phyloP scores from a whole-genome alignment of 2,113 vertebrate genomes.

The Orthonyx spaldingii region DNA sequence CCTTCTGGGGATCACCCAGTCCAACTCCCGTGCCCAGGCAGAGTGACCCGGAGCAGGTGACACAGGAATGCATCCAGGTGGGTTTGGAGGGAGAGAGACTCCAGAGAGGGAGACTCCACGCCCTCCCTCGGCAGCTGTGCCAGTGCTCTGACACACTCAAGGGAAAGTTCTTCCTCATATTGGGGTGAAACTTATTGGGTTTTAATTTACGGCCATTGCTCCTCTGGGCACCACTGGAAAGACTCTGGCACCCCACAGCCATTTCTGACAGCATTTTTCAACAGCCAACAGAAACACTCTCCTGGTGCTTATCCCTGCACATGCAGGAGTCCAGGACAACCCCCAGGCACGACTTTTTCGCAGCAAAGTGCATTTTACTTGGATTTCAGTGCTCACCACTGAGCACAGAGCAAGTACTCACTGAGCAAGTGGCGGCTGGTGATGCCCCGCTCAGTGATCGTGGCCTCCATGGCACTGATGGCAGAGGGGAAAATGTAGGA shows the following conservation, averaged over 20 bases:
- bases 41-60: neutral
- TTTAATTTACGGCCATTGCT: neutral
- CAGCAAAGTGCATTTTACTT: neutral
- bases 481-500: constrained; percentile 95
- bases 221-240: neutral
- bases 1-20: neutral
- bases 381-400: neutral
- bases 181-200: neutral
- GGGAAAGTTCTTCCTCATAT: neutral
- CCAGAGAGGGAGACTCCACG: neutral
- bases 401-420: constrained; percentile 57
- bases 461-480: constrained; percentile 93
- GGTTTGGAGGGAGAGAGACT: neutral
- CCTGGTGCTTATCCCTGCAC: neutral
- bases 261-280: neutral
- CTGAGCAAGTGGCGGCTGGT: constrained; percentile 94
- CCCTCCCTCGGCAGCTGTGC: neutral
- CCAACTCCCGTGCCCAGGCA: neutral
- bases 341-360: neutral
- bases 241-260: neutral
- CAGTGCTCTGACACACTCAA: neutral
- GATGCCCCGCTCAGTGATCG: constrained; percentile 95
- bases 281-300: neutral
- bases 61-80: neutral
- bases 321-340: neutral